Conservation (phyloP, 2,113 vertebrate species). For the Gorsachius goisagi region DNA sequence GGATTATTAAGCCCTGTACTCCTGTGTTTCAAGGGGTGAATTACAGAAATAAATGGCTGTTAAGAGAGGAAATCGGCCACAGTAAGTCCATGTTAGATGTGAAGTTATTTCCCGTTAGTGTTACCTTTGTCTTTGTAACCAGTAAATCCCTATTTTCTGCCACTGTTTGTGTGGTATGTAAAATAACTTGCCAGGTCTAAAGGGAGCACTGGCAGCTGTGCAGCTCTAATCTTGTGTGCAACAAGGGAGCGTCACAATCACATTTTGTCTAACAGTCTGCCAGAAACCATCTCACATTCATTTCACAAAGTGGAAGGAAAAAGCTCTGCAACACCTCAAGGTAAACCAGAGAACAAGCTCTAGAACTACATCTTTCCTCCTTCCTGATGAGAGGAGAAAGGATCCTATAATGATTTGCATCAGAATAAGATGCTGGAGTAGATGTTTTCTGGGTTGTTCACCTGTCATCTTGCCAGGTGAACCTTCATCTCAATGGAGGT, state of each 20-base stretch:
- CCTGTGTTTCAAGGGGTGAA: not conserved
- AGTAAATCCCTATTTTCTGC: not conserved
- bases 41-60: not conserved
- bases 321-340: not conserved
- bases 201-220: not conserved
- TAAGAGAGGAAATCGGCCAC: not conserved
- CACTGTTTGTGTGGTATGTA: not conserved
- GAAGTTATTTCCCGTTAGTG: not conserved
- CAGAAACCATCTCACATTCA: conserved; percentile 10
- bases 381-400: not conserved
- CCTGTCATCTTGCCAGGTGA: not conserved
- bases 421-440: not conserved
- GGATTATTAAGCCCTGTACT: not conserved
- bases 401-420: not conserved
- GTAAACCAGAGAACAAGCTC: not conserved
- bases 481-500: not conserved
- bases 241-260: not conserved
- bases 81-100: not conserved
- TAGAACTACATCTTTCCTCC: not conserved
- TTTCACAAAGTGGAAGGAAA: conserved; percentile 27
- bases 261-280: conserved; percentile 15
- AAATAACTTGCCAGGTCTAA: not conserved
- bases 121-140: not conserved
- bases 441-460: not conserved
- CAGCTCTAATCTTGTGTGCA: not conserved